phyloP scores from a whole-genome alignment of 2,888 invertebrate species.

The Mesorhabditis sp. region DNA sequence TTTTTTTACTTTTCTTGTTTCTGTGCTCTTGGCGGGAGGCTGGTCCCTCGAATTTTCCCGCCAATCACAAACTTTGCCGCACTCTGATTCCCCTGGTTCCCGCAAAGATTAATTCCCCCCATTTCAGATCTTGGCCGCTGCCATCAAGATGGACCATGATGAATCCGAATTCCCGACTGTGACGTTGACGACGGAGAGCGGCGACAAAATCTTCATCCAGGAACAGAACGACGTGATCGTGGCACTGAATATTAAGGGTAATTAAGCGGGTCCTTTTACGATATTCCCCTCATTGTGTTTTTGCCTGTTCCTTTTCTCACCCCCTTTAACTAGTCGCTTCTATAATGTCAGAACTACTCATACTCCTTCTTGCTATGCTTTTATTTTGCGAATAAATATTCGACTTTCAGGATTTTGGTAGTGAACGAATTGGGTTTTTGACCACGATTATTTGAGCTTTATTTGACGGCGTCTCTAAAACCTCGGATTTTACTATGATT shows the following conservation, averaged over 20 bases:
- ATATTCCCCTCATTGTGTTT: background rate
- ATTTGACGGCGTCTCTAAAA: too few relatives aligned
- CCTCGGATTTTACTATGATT: too few relatives aligned
- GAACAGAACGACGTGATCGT: background rate
- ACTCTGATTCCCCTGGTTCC: too few relatives aligned
- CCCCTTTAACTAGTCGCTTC: background rate
- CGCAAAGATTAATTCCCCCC: too few relatives aligned
- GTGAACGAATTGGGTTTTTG: too few relatives aligned
- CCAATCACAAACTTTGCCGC: background rate
- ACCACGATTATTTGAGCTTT: too few relatives aligned
- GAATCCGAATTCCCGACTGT: background rate
- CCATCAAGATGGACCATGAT: background rate
- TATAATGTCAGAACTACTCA: too few relatives aligned
- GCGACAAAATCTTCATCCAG: slow-evolving; percentile 4
- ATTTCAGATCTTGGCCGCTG: background rate
- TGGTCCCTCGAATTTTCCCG: background rate
- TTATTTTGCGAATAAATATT: too few relatives aligned
- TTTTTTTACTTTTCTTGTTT: background rate
- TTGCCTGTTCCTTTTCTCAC: background rate
- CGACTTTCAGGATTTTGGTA: too few relatives aligned
- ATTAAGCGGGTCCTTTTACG: slow-evolving; percentile 3
- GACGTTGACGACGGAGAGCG: slow-evolving; percentile 5
- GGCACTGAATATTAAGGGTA: background rate
- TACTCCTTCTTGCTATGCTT: too few relatives aligned
- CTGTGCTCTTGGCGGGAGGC: background rate